These are phyloP conservation scores for Melitaea athalia DNA, from an alignment of 2,888 invertebrate genomes.

Conservation along the genomic window DNA sequence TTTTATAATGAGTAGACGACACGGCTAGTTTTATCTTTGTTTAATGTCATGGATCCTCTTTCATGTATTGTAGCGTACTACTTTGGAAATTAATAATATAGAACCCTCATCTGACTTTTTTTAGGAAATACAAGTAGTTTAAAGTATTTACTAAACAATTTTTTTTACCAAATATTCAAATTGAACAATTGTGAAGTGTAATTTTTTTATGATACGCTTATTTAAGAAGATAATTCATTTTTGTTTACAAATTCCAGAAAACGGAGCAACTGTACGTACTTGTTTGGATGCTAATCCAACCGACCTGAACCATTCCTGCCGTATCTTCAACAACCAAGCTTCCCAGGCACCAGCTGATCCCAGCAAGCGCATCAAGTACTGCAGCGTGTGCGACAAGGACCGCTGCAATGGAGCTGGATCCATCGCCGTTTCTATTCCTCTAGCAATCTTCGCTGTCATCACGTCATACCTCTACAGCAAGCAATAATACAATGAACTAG, in stretches of 20 bases:
- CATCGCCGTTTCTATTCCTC: slow-evolving; percentile 61
- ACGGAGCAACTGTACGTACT: slow-evolving; percentile 63
- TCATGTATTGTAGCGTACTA: too few relatives aligned
- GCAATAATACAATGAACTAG: slow-evolving; percentile 55
- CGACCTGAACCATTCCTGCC: slow-evolving; percentile 62
- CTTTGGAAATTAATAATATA: too few relatives aligned
- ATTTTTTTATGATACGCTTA: too few relatives aligned
- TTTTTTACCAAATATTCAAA: too few relatives aligned
- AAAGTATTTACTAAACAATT: too few relatives aligned
- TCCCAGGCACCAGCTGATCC: slow-evolving; percentile 43
- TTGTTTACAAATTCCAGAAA: slow-evolving; percentile 50
- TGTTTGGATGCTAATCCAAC: slow-evolving; percentile 67
- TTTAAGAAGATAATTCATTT: too few relatives aligned
- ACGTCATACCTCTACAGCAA: slow-evolving; percentile 65
- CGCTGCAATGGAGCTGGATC: slow-evolving; percentile 77
- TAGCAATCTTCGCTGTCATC: slow-evolving; percentile 59
- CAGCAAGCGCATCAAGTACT: slow-evolving; percentile 56
- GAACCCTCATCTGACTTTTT: too few relatives aligned
- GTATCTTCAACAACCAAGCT: slow-evolving; percentile 50
- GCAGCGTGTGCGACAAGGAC: slow-evolving; percentile 77
- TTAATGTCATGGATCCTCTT: too few relatives aligned
- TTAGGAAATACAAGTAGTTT: too few relatives aligned
- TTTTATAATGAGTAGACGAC: too few relatives aligned
- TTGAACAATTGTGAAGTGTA: too few relatives aligned
- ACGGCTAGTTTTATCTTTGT: too few relatives aligned